phyloP scores from a whole-genome alignment of 2,113 vertebrate species.

The Gallinago paraguaiae region DNA sequence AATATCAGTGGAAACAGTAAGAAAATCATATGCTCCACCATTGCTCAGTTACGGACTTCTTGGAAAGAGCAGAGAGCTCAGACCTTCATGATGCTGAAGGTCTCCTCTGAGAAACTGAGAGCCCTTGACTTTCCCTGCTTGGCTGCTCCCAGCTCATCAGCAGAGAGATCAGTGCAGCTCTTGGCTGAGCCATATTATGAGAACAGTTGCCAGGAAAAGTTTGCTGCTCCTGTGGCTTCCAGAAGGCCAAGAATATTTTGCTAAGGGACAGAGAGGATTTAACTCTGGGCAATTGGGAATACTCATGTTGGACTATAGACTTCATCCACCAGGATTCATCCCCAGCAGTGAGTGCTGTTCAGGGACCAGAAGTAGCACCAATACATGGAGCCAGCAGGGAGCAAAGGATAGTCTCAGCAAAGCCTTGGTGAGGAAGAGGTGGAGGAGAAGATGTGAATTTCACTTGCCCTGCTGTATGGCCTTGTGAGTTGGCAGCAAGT shows the following conservation, averaged over 20 bases:
- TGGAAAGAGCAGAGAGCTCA: neutral
- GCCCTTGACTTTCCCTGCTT: neutral
- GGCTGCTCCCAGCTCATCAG: neutral
- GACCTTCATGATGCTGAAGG: neutral
- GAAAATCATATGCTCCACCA: neutral
- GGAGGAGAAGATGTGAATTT: neutral
- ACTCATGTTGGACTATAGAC: neutral
- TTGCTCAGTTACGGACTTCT: neutral
- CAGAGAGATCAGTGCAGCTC: neutral
- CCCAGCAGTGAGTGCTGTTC: neutral
- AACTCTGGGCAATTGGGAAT: neutral
- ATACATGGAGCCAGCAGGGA: neutral
- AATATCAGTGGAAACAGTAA: neutral
- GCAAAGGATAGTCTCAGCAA: neutral
- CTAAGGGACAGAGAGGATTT: neutral
- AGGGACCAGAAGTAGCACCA: neutral
- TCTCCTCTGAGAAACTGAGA: neutral
- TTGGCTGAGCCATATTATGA: neutral
- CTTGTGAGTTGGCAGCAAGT: neutral
- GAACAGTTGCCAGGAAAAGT: neutral
- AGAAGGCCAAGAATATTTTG: neutral
- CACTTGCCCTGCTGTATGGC: rapidly evolving
- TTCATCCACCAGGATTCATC: neutral
- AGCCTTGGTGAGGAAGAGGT: rapidly evolving
- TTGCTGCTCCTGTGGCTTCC: neutral